Conservation (phyloP, 2,797 vertebrate species). For the Lepus oiostolus region DNA sequence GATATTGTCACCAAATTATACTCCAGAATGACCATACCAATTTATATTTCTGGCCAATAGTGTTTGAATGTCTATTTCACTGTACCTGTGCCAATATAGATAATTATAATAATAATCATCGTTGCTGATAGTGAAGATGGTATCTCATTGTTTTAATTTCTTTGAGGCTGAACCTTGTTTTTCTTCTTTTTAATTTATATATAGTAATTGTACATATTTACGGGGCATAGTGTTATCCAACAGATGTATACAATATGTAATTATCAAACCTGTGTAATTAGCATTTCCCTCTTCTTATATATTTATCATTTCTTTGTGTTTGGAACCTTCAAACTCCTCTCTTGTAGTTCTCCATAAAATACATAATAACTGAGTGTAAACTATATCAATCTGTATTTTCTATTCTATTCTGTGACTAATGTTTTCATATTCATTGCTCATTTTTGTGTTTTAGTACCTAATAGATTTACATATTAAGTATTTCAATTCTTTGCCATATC, state of each 20-base stretch:
- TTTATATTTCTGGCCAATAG: neutral
- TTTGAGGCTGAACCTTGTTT: slow-evolving; percentile 29
- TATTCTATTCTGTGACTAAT: slow-evolving; percentile 16
- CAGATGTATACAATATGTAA: too few relatives aligned
- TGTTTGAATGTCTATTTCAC: slow-evolving; percentile 35
- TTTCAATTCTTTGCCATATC: neutral
- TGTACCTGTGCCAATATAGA: neutral
- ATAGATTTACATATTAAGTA: slow-evolving; percentile 49
- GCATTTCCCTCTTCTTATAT: too few relatives aligned
- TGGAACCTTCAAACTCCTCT: too few relatives aligned
- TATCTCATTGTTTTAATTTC: slow-evolving; percentile 43
- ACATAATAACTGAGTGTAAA: too few relatives aligned
- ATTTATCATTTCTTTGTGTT: too few relatives aligned
- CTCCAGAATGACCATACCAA: neutral
- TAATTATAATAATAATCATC: slow-evolving; percentile 11
- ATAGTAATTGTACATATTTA: too few relatives aligned
- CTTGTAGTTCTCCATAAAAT: too few relatives aligned
- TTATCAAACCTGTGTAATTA: too few relatives aligned
- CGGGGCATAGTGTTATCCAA: too few relatives aligned
- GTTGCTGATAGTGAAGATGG: slow-evolving; percentile 21
- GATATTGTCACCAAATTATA: slow-evolving; percentile 32
- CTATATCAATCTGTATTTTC: neutral
- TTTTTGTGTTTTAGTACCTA: slow-evolving; percentile 29
- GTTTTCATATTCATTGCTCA: slow-evolving; percentile 16
- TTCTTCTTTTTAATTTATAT: neutral